Percentiles rank a stretch among this genome's conserved stretches.
These are phyloP conservation scores for Brachionus plicatilis DNA, from an alignment of 1,140 invertebrate species.

Conservation along the genomic window DNA sequence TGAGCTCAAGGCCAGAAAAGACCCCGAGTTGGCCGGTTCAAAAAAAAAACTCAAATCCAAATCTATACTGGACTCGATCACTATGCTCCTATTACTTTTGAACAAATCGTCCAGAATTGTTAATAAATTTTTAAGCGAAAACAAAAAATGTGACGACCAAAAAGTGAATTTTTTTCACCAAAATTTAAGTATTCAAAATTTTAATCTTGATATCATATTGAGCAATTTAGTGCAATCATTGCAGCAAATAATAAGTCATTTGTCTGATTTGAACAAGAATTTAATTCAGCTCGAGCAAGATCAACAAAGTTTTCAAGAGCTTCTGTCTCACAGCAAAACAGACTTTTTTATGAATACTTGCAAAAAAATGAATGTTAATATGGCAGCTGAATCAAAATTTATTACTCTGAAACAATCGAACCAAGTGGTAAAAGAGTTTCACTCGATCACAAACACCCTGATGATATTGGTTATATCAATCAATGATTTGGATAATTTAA, in stretches of 20 bases:
- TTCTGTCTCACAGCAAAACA: background rate
- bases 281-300: background rate
- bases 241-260: background rate
- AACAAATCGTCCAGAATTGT: conserved; percentile 9
- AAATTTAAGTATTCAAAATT: background rate
- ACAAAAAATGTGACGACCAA: background rate
- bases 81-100: background rate
- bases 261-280: background rate
- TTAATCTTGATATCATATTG: background rate
- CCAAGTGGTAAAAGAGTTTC: background rate
- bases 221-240: background rate
- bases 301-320: background rate
- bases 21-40: background rate
- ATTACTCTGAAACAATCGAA: conserved; percentile 25
- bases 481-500: background rate
- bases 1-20: background rate
- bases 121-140: background rate
- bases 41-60: conserved; percentile 28
- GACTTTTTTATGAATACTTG: background rate
- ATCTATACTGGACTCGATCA: background rate
- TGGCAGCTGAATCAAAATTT: background rate
- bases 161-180: background rate
- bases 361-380: background rate
- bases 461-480: conserved; percentile 17
- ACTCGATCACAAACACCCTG: conserved; percentile 18